Evolutionary conservation across 1,140 invertebrate genomes (phyloP), one percentile per base, ranked within the genome.

Genomic region (Penaeus japonicus): DNA sequence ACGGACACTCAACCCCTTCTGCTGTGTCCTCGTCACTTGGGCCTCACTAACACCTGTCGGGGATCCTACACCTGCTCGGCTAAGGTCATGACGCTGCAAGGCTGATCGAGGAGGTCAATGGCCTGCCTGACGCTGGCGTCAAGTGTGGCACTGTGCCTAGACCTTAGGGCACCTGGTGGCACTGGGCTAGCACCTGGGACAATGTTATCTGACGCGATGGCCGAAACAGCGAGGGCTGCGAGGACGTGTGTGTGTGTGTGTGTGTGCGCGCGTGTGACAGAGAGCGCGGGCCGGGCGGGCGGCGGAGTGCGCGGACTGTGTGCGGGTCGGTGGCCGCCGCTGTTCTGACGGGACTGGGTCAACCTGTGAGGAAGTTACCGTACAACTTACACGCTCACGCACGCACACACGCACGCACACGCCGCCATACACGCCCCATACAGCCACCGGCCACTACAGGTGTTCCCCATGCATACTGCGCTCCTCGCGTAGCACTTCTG

Each of bases 291-390:
- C 47, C 73, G 73, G 20, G 73, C 53, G 75, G 75, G 73, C 73
- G 75, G 75, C 27, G 75, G 84, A 57, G 73, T 78, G 84, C 84
- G 84, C 84, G 84, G 53, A 73, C 85, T 86, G 54, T 86, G 85
- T 80, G 59, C 85, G 85, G 85, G 85, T 86, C 77, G 85, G 77
- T 86, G 85, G 85, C 85, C 85, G 85, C 32, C 75, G 85, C 77
- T 35, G 85, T 39, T 86, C 85, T 86, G 85, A 57, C 85, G 77
- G 84, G 65, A 85, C 85, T 86, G 70, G 85, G 85, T 86, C 85
- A 86, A 54, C 70, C 77, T 77, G 85, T 35, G 85, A 86, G 85
- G 85, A 86, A 86, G 85, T 86, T 86, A 86, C 85, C 85, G 85
- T 86, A 86, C 85, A 30, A 73, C 70, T 73, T 32, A 30, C 81